These are phyloP conservation scores for Metallyticus violacea DNA, from an alignment of 2,888 invertebrate genomes.

Conservation along the genomic window DNA sequence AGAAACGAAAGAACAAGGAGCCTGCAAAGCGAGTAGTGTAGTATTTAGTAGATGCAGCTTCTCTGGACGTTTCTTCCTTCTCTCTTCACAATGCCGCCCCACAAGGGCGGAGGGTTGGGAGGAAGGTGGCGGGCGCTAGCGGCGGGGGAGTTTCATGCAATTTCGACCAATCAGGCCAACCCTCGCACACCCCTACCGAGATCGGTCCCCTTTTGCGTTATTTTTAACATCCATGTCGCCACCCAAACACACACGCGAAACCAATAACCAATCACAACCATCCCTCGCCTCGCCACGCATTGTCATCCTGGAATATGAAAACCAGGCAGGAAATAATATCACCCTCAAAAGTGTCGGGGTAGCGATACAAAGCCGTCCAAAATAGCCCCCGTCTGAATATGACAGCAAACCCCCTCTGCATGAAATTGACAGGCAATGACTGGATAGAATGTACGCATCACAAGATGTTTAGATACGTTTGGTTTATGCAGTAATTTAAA, in stretches of 20 bases:
- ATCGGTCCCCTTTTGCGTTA: neutral
- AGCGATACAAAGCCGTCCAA: neutral
- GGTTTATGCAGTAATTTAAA: neutral
- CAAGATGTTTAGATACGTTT: neutral
- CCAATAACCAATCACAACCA: conserved; percentile 11
- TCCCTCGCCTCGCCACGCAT: neutral
- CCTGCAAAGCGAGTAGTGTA: neutral
- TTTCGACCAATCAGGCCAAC: conserved; percentile 4
- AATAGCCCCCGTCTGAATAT: neutral
- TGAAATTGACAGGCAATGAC: neutral
- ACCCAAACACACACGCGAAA: neutral
- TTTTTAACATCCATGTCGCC: conserved; percentile 11
- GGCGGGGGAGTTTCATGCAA: neutral
- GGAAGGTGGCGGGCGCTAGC: neutral
- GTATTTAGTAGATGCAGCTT: neutral
- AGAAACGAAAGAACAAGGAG: too few species aligned
- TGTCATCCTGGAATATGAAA: neutral
- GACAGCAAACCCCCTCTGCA: neutral
- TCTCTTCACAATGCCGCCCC: neutral
- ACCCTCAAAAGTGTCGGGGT: neutral
- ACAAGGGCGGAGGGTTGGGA: neutral
- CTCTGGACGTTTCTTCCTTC: neutral
- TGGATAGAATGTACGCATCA: neutral
- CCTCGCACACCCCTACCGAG: neutral
- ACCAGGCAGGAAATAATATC: neutral